Evolutionary conservation across 2,797 vertebrate genomes (phyloP).

Genomic region (Oreochromis grahami): DNA sequence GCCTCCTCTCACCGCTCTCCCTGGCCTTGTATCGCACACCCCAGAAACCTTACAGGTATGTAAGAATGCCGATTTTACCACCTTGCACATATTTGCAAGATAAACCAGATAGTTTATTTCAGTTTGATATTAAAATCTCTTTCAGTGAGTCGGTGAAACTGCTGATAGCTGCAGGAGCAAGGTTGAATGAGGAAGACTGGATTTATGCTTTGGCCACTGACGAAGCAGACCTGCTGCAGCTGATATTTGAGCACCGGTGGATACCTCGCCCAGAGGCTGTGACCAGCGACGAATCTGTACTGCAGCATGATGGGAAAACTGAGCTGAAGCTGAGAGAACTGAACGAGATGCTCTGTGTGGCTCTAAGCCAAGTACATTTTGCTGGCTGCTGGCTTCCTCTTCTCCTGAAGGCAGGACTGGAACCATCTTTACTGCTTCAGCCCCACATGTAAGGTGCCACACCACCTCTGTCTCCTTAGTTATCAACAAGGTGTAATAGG

Average conservation of each 20-base stretch:
- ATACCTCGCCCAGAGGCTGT: constrained; percentile 16
- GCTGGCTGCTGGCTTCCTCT: constrained; percentile 69
- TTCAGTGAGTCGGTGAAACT: constrained; percentile 44
- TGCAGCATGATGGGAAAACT: neutral
- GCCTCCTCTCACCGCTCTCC: constrained; percentile 39
- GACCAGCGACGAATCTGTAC: neutral
- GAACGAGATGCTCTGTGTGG: constrained; percentile 45
- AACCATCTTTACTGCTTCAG: constrained; percentile 64
- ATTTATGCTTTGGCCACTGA: constrained; percentile 25
- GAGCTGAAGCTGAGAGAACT: constrained; percentile 41
- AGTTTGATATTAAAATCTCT: neutral
- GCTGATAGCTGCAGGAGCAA: constrained; percentile 63
- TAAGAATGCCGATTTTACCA: neutral
- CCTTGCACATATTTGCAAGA: neutral
- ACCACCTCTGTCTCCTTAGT: neutral
- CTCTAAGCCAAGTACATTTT: constrained; percentile 15
- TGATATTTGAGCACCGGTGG: constrained; percentile 62
- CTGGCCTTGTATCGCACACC: neutral
- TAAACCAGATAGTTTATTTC: neutral
- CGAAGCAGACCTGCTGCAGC: constrained; percentile 46
- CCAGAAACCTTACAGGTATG: constrained; percentile 17
- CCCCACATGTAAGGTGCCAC: constrained; percentile 51
- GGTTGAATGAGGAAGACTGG: constrained; percentile 42
- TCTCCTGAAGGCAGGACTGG: constrained; percentile 68
- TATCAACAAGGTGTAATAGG: neutral